Evolutionary conservation across 2,888 invertebrate genomes (phyloP), one percentile per base, ranked within the genome.

Genomic region (Helicoverpa assulta): DNA sequence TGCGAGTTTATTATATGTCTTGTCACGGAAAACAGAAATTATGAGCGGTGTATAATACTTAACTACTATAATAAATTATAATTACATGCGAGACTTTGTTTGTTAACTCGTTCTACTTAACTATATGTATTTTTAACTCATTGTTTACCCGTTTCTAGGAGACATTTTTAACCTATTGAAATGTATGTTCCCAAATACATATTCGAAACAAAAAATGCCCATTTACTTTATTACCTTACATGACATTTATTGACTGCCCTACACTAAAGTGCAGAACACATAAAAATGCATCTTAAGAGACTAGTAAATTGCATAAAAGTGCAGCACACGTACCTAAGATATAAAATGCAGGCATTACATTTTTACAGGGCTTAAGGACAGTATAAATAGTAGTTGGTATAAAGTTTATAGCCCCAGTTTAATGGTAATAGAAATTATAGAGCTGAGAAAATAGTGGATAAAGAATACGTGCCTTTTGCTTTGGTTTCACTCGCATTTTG

Each of bases 341-440:
- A 79, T 82, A 67, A 79, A 80, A 52, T 76, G 52, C 51, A 16
- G 51, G 57, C 71, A 80, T 82, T 67, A 80, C 67, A 65, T 47
- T 68, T 82, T 82, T 75, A 80, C 52, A 61, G 60, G 51, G 1
- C 56, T 60, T 51, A 51, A 62, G 70, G 40, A 14, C 37, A 18
- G 43, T 40, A 53, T 60, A 51, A 29, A 63, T 50, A 54, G 52
- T 37, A 26, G 57, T 40, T 26, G 16, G 59, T 74, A 66, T 43
- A 54, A 68, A 54, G 29, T 80, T 79, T 76, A 82, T 67, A 53
- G 54, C 33, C 56, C 33, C 47, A 54, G 47, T 16, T 68, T 82
- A 71, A 57, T 71, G 67, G 76, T 40, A 43, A 57, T 50, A 63
- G 18, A 60, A 67, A 52, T 82, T 14, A 66, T 67, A 21, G 54